These are phyloP conservation scores for Sternarchorhynchus goeldii DNA, from an alignment of 2,797 vertebrate genomes.

Conservation along the genomic window DNA sequence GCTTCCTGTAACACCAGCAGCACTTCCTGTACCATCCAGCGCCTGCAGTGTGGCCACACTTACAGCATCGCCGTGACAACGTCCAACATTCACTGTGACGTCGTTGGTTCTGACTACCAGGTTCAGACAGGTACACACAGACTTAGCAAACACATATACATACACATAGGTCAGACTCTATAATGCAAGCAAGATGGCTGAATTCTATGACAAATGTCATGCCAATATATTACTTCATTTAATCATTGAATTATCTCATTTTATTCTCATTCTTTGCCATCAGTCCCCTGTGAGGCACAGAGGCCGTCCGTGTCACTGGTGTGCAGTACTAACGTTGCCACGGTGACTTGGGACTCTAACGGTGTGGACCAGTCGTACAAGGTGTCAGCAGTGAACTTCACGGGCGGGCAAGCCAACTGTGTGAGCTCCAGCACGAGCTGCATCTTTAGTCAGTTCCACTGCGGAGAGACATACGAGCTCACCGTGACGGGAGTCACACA, in stretches of 20 bases:
- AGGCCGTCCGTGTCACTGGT: conserved; percentile 52
- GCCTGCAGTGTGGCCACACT: conserved; percentile 70
- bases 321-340: conserved; percentile 65
- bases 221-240: too few relatives aligned
- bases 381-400: conserved; percentile 64
- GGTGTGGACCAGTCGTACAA: conserved; percentile 66
- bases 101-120: conserved; percentile 65
- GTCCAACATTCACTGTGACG: conserved; percentile 61
- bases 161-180: too few relatives aligned
- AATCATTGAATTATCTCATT: not conserved
- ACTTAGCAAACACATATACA: too few relatives aligned
- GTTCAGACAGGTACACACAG: conserved; percentile 69
- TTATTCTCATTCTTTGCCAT: conserved; percentile 6
- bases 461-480: conserved; percentile 71
- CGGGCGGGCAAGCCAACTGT: conserved; percentile 60
- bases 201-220: too few relatives aligned
- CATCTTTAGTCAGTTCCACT: conserved; percentile 67
- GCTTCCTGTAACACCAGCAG: conserved; percentile 59
- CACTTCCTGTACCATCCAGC: conserved; percentile 68
- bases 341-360: conserved; percentile 66
- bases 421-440: conserved; percentile 68
- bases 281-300: conserved; percentile 73
- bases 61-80: conserved; percentile 74
- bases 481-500: conserved; percentile 66
- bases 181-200: too few relatives aligned